Conservation (phyloP, 2,888 invertebrate genomes). For the Parthenolecanium corni region DNA sequence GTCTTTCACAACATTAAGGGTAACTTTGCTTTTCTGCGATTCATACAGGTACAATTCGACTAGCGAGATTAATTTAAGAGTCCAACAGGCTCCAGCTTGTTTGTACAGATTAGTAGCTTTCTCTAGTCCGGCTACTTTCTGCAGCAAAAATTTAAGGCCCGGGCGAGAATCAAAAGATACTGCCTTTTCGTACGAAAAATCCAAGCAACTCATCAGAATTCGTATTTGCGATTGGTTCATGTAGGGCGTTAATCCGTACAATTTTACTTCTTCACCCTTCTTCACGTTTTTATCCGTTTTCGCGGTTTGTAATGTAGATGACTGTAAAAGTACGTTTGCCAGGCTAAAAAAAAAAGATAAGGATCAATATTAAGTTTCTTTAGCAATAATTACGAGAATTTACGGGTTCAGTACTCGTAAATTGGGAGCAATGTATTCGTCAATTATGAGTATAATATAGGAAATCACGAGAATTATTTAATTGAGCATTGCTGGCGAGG, state of each 20-base stretch:
- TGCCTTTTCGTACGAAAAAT: conserved; percentile 69
- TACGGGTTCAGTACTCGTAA: too few relatives aligned
- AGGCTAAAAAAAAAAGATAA: conserved; percentile 36
- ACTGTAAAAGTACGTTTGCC: conserved; percentile 40
- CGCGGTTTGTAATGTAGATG: conserved; percentile 34
- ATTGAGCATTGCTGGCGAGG: too few relatives aligned
- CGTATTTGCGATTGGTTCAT: conserved; percentile 53
- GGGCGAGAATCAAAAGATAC: conserved; percentile 81
- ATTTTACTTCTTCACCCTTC: conserved; percentile 27
- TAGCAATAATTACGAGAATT: too few relatives aligned
- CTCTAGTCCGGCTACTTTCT: conserved; percentile 78
- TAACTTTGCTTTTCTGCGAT: conserved; percentile 39
- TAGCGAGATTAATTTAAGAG: conserved; percentile 73
- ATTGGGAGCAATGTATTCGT: too few relatives aligned
- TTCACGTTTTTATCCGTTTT: conserved; percentile 34
- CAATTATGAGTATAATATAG: too few relatives aligned
- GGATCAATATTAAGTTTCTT: too few relatives aligned
- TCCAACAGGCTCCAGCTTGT: conserved; percentile 84
- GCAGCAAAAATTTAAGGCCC: conserved; percentile 83
- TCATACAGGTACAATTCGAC: conserved; percentile 73
- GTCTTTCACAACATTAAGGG: conserved; percentile 36
- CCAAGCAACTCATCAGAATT: conserved; percentile 62
- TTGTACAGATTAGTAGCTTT: conserved; percentile 82
- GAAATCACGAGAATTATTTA: too few relatives aligned
- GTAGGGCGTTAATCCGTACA: conserved; percentile 37